Evolutionary conservation across 2,113 vertebrate genomes (phyloP).

Genomic region (Cyanoliseus patagonus): DNA sequence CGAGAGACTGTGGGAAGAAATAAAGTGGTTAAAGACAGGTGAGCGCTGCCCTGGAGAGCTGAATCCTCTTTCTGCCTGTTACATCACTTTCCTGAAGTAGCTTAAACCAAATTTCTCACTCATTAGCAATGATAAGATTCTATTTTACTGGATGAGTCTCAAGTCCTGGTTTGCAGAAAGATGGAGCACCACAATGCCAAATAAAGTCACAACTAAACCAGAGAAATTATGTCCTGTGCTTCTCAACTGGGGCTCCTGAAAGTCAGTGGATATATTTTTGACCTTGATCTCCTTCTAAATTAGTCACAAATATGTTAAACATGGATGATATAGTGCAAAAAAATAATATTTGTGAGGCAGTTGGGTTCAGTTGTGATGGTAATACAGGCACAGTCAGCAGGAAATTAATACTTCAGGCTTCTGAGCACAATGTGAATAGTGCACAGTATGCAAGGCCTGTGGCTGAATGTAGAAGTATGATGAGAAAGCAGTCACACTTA

Average conservation of each 20-base stretch:
- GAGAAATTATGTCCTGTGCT: accelerated
- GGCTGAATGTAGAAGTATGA: not conserved
- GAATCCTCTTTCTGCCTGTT: not conserved
- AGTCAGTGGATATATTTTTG: not conserved
- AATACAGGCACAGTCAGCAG: not conserved
- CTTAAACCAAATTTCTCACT: not conserved
- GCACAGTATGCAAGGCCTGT: not conserved
- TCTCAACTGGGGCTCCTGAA: not conserved
- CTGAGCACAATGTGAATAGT: not conserved
- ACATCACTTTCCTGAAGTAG: not conserved
- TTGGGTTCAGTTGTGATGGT: not conserved
- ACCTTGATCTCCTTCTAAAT: not conserved
- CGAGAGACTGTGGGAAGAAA: not conserved
- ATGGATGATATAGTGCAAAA: not conserved
- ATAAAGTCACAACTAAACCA: not conserved
- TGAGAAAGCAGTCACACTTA: not conserved
- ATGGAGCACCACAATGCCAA: not conserved
- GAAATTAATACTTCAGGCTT: not conserved
- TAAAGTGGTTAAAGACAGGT: not conserved
- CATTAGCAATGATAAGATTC: not conserved
- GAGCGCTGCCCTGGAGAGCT: not conserved
- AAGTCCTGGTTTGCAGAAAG: not conserved
- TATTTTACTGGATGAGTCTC: not conserved
- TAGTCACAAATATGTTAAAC: not conserved
- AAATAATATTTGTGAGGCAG: not conserved